Evolutionary conservation across 2,113 vertebrate genomes (phyloP).

Genomic region (Mola mola): DNA sequence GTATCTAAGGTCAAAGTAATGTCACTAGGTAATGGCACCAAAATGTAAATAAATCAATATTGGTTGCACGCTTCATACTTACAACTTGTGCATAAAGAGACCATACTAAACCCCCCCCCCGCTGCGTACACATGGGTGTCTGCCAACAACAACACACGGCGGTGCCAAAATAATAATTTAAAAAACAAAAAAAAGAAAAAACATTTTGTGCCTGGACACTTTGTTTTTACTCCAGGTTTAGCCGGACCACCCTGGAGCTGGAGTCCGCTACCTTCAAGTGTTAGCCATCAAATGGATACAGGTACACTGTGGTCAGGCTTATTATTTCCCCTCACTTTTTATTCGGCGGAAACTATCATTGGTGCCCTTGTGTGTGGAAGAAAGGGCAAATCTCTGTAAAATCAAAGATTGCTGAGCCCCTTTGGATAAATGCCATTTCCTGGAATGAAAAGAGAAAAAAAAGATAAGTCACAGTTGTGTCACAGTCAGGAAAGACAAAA

Average conservation of each 20-base stretch:
- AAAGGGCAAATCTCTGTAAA: constrained; percentile 11
- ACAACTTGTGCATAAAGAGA: constrained; percentile 26
- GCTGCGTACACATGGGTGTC: constrained; percentile 49
- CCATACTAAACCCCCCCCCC: constrained; percentile 38
- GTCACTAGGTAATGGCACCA: constrained; percentile 43
- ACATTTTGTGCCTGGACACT: constrained; percentile 46
- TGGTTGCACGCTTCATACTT: constrained; percentile 15
- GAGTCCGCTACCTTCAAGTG: constrained; percentile 48
- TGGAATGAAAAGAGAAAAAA: constrained; percentile 8
- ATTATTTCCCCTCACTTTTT: constrained; percentile 41
- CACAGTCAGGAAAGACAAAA: background rate
- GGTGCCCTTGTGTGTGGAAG: background rate
- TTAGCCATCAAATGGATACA: constrained; percentile 55
- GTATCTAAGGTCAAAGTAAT: constrained; percentile 38
- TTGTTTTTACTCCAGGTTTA: constrained; percentile 54
- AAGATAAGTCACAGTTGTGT: background rate
- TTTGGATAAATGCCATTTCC: constrained; percentile 14
- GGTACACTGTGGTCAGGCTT: constrained; percentile 41
- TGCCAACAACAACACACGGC: constrained; percentile 68
- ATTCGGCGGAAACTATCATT: constrained; percentile 15
- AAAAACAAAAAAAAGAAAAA: constrained; percentile 56
- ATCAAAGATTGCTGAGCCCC: constrained; percentile 16
- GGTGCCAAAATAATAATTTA: constrained; percentile 55
- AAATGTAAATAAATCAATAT: constrained; percentile 9
- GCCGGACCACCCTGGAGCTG: constrained; percentile 66